Evolutionary conservation across 2,113 vertebrate species (phyloP).

Genomic region (Menura novaehollandiae): DNA sequence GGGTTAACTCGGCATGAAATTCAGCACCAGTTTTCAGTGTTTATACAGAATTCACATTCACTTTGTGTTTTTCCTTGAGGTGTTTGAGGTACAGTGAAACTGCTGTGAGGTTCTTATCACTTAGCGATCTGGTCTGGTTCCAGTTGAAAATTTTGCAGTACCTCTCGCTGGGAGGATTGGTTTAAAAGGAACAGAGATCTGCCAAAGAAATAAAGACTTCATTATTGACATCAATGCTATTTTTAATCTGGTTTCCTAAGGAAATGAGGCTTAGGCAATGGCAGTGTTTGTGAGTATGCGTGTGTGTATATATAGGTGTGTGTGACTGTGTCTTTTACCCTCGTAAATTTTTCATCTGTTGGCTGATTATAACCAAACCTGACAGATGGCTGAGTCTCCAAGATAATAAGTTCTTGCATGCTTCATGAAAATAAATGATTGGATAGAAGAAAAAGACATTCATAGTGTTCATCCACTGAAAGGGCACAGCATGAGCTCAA

Average conservation of each 20-base stretch:
- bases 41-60: slow-evolving; percentile 38
- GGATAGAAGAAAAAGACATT: neutral
- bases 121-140: slow-evolving; percentile 55
- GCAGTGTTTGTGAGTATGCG: neutral
- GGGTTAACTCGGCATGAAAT: slow-evolving; percentile 24
- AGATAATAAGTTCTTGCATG: slow-evolving; percentile 6
- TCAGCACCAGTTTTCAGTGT: neutral
- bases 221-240: slow-evolving; percentile 59
- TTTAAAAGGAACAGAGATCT: slow-evolving; percentile 55
- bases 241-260: slow-evolving; percentile 66
- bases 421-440: neutral
- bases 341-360: neutral
- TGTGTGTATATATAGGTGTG: neutral
- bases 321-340: neutral
- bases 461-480: neutral
- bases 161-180: slow-evolving; percentile 58
- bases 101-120: slow-evolving; percentile 66
- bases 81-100: slow-evolving; percentile 60
- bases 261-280: slow-evolving; percentile 53
- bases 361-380: slow-evolving; percentile 26
- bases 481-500: neutral
- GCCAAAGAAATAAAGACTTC: slow-evolving; percentile 62
- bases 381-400: neutral
- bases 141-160: slow-evolving; percentile 39
- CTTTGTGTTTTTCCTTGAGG: slow-evolving; percentile 57